Conservation (phyloP, 2,888 invertebrate species). For the Ophion costatus region DNA sequence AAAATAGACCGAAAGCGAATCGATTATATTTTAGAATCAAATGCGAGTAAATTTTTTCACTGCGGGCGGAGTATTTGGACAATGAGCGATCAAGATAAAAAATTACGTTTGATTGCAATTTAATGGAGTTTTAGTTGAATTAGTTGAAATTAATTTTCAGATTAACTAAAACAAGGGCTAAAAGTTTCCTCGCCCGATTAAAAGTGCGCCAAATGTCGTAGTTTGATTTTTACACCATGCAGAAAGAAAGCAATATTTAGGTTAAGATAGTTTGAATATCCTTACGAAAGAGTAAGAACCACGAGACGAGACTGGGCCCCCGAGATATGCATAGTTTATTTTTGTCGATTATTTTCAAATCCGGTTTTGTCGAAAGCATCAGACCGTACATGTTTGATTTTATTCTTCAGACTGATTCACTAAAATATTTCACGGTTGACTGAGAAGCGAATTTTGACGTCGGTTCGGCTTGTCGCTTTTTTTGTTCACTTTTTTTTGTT, state of each 20-base stretch:
- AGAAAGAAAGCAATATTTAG: neutral
- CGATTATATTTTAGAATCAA: too few relatives aligned
- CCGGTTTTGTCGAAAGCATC: conserved; percentile 64
- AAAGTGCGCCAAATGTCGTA: too few relatives aligned
- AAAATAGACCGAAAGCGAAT: too few relatives aligned
- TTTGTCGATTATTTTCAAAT: conserved; percentile 64
- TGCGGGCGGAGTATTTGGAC: too few relatives aligned
- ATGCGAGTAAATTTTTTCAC: too few relatives aligned
- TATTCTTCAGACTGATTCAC: neutral
- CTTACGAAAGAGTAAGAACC: conserved; percentile 71
- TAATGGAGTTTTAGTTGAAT: too few relatives aligned
- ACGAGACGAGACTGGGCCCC: conserved; percentile 67
- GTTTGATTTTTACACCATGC: too few relatives aligned
- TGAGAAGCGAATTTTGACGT: conserved; percentile 28
- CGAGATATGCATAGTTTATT: conserved; percentile 71
- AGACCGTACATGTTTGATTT: conserved; percentile 60
- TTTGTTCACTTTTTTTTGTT: neutral
- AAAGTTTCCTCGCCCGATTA: too few relatives aligned
- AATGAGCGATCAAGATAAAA: too few relatives aligned
- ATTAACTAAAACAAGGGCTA: too few relatives aligned
- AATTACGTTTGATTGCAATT: too few relatives aligned
- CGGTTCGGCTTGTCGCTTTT: neutral
- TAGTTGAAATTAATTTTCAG: too few relatives aligned
- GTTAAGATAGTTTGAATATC: conserved; percentile 1
- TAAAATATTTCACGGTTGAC: conserved; percentile 13